A percentile compares a stretch with the other conserved stretches of the same genome.
Conservation (phyloP, 2,888 invertebrate species). For the Ametastegia equiseti region DNA sequence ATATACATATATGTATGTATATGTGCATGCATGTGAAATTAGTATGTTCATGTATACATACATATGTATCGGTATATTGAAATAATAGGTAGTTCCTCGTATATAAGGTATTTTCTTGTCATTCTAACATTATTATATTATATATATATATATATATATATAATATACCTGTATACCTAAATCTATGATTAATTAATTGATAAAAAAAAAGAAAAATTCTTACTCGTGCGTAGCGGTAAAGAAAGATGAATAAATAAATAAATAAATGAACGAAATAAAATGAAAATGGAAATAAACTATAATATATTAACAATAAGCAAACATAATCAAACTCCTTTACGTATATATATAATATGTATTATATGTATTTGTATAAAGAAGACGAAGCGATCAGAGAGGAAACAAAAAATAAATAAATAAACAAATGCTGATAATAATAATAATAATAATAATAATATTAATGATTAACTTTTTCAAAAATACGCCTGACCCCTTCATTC, state of each 20-base stretch:
- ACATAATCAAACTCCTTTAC: slow-evolving; percentile 36
- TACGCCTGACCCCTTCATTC: too few species aligned
- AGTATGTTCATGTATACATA: too few species aligned
- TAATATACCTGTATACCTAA: too few species aligned
- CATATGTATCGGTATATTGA: neutral
- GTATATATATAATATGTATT: too few species aligned
- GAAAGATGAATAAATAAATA: neutral
- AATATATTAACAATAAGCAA: neutral
- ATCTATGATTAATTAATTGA: neutral
- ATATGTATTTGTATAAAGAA: slow-evolving; percentile 29
- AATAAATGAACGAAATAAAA: neutral
- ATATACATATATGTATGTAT: neutral
- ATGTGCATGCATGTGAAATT: neutral
- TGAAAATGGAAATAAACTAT: neutral
- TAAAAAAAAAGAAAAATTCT: too few species aligned
- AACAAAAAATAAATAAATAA: neutral
- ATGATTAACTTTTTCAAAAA: too few species aligned
- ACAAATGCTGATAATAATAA: too few species aligned
- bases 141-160: neutral
- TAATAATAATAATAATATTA: too few species aligned
- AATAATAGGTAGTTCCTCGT: slow-evolving; percentile 33
- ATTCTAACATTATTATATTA: neutral
- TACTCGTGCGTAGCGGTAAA: slow-evolving; percentile 22
- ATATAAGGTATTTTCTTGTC: slow-evolving; percentile 31
- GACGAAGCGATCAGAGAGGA: neutral